Conservation (phyloP, 2,113 vertebrate genomes). For the Motacilla tschutschensis region DNA sequence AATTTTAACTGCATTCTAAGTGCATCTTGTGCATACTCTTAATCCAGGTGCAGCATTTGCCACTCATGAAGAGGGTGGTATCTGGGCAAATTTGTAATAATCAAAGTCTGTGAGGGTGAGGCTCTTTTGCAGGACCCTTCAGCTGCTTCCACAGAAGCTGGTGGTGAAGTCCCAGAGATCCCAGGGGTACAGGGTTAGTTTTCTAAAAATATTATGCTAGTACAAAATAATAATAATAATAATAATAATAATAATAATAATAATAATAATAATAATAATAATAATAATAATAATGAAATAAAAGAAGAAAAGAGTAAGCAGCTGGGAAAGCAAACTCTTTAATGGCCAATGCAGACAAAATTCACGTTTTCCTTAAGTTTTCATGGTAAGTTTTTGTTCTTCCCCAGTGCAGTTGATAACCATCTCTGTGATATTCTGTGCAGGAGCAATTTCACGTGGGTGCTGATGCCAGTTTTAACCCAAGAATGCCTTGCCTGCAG, state of each 20-base stretch:
- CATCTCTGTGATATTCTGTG: conserved; percentile 24
- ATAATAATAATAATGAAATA: too few relatives aligned
- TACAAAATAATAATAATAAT: background rate
- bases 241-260: background rate
- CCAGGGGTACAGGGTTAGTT: background rate
- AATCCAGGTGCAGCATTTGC: background rate
- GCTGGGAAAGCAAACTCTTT: background rate
- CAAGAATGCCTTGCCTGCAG: conserved; percentile 30
- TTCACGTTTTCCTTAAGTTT: background rate
- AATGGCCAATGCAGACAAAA: background rate
- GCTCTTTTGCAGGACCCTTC: background rate
- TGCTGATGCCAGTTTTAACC: conserved; percentile 61
- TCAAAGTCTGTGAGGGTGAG: background rate
- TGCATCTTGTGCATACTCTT: background rate
- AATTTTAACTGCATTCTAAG: background rate
- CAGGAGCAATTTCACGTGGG: conserved; percentile 5
- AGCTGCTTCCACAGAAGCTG: background rate
- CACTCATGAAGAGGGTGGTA: background rate
- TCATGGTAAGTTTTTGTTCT: background rate
- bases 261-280: too few relatives aligned
- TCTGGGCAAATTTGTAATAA: background rate
- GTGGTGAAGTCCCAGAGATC: background rate
- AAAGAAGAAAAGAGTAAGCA: background rate
- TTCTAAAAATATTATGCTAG: background rate
- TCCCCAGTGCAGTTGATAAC: conserved; percentile 35